Percentiles rank a stretch among this genome's conserved stretches.
Evolutionary conservation across 2,888 invertebrate species (phyloP).

Genomic region (Drosophila seclusa): DNA sequence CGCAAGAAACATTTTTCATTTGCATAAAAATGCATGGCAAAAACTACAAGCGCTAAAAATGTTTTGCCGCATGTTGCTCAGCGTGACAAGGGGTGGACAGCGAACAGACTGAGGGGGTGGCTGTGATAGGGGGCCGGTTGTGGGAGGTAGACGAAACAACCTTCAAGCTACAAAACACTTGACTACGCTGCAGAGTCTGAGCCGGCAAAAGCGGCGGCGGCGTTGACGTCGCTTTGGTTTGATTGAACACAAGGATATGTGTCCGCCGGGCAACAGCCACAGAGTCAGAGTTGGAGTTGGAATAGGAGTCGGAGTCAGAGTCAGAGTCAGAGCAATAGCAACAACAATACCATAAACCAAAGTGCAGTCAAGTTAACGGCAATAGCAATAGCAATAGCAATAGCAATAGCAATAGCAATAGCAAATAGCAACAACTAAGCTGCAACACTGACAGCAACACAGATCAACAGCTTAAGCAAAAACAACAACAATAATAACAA

Average conservation of each 20-base stretch:
- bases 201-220: slow-evolving; percentile 16
- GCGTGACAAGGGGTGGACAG: slow-evolving; percentile 38
- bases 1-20: slow-evolving; percentile 80
- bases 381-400: slow-evolving; percentile 27
- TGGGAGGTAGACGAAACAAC: slow-evolving; percentile 75
- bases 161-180: slow-evolving; percentile 79
- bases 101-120: neutral
- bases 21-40: slow-evolving; percentile 79
- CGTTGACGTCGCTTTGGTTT: slow-evolving; percentile 66
- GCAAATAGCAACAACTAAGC: slow-evolving; percentile 30
- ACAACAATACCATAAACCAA: slow-evolving; percentile 56
- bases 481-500: slow-evolving; percentile 27
- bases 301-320: slow-evolving; percentile 8
- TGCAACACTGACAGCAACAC: slow-evolving; percentile 51
- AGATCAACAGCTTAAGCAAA: slow-evolving; percentile 43
- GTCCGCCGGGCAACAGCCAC: slow-evolving; percentile 51
- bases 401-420: slow-evolving; percentile 26
- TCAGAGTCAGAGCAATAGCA: slow-evolving; percentile 34
- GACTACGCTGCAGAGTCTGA: slow-evolving; percentile 46
- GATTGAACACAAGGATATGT: slow-evolving; percentile 72
- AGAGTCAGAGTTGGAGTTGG: neutral
- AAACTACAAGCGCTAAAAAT: slow-evolving; percentile 78
- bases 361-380: slow-evolving; percentile 59
- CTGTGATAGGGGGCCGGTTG: slow-evolving; percentile 36
- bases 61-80: slow-evolving; percentile 74